Evolutionary conservation across 2,888 invertebrate species (phyloP).

Genomic region (Villa cingulata): DNA sequence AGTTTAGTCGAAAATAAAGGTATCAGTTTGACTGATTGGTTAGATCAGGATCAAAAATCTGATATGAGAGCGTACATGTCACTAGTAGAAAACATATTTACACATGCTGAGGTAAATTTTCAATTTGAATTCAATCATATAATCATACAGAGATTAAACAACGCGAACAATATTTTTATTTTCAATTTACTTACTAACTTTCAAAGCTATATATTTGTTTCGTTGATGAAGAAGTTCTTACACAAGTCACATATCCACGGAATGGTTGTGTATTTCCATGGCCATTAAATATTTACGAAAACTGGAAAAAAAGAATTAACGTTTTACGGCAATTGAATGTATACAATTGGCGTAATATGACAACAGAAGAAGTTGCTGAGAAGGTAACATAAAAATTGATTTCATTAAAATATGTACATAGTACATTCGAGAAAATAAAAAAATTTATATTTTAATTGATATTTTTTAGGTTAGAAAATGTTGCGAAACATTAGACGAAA

Average conservation of each 20-base stretch:
- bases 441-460: neutral
- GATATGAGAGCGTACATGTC: conserved; percentile 92
- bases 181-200: conserved; percentile 25
- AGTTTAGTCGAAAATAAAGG: conserved; percentile 79
- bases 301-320: conserved; percentile 56
- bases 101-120: conserved; percentile 67
- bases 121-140: conserved; percentile 1
- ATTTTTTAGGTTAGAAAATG: conserved; percentile 42
- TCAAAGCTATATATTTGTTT: conserved; percentile 82
- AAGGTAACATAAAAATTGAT: conserved; percentile 45
- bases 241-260: conserved; percentile 66
- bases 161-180: neutral
- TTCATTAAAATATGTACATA: neutral
- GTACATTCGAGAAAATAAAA: neutral
- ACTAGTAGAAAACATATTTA: conserved; percentile 73
- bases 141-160: conserved; percentile 1
- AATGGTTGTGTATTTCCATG: conserved; percentile 87
- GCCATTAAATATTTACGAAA: conserved; percentile 75
- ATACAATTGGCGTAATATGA: conserved; percentile 70
- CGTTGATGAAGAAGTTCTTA: conserved; percentile 65
- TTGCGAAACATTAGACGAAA: conserved; percentile 73
- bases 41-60: conserved; percentile 63
- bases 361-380: conserved; percentile 58
- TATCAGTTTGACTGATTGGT: conserved; percentile 53
- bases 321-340: conserved; percentile 60